Evolutionary conservation across 2,797 vertebrate genomes (phyloP).

Genomic region (Macropodus opercularis): DNA sequence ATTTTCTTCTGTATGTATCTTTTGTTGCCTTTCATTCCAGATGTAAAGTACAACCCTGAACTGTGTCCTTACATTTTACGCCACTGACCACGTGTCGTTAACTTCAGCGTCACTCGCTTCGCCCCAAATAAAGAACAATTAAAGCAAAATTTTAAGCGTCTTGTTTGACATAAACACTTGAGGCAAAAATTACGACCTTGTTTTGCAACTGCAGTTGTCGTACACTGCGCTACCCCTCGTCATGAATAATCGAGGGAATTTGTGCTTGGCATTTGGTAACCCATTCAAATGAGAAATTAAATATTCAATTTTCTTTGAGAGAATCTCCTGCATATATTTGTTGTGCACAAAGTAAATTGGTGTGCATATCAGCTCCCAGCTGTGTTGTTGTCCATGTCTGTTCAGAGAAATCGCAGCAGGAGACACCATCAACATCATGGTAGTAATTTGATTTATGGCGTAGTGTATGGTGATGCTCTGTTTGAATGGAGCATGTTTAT

Average conservation of each 20-base stretch:
- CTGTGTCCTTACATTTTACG: not conserved
- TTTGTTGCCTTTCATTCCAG: not conserved
- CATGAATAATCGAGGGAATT: constrained; percentile 52
- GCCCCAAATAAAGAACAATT: constrained; percentile 41
- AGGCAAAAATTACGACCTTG: constrained; percentile 38
- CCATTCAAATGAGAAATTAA: constrained; percentile 65
- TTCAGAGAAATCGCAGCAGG: constrained; percentile 60
- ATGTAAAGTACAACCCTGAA: constrained; percentile 7
- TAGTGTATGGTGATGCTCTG: constrained; percentile 48
- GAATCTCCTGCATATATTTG: constrained; percentile 66
- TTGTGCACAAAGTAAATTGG: constrained; percentile 60
- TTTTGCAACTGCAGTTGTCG: constrained; percentile 27
- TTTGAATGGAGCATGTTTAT: constrained; percentile 34
- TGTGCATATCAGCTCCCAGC: constrained; percentile 57
- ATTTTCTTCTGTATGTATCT: not conserved
- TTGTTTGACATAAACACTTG: constrained; percentile 43
- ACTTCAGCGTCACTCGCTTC: constrained; percentile 29
- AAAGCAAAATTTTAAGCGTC: constrained; percentile 31
- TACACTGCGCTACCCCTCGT: constrained; percentile 23
- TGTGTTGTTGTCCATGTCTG: constrained; percentile 61
- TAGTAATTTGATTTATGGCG: constrained; percentile 62
- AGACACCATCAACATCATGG: constrained; percentile 51
- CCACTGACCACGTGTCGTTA: not conserved
- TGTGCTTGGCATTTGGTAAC: constrained; percentile 54
- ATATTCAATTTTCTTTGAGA: constrained; percentile 67